Evolutionary conservation across 1,140 invertebrate species (phyloP), one percentile per base, ranked within the genome.

Genomic region (Heliconius melpomene): DNA sequence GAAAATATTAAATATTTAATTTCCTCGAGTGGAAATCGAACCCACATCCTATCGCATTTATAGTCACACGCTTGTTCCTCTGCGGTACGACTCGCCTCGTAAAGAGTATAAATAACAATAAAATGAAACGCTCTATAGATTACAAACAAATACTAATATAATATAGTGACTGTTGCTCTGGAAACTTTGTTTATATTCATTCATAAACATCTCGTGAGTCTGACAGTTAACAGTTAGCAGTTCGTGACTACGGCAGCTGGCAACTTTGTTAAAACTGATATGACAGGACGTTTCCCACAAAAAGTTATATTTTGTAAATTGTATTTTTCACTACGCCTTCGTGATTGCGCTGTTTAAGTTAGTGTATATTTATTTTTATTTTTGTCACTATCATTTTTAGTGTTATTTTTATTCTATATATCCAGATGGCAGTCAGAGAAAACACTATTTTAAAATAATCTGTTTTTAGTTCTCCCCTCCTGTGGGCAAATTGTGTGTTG

Each of bases 251-350:
- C 71, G 71, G 71, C 32, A 72, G 71, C 71, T 72, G 32, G 71
- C 71, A 72, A 72, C 71, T 72, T 72, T 72, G 71, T 72, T 72
- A 72, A 71, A 71, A 72, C 71, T 72, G 71, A 72, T 72, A 72
- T 72, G 71, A 72, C 71, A 72, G 71, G 36, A 72, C 71, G 32
- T 72, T 18, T 36, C 20, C 71, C 71, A 72, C 29, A 72, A 72
- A 72, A 72, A 72, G 71, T 72, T 38, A 20, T 66, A 29, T 38
- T n/a, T 72, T n/a, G n/a, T 72, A 72, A 72, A 72, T 20, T 72
- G 11, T 38, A 72, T 72, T 72, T 72, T 72, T 72, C 1, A 18
- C n/a, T 8, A 40, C 29, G 32, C 7, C 71, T 36, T 40, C 2
- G 20, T n/a, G 71, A 11, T 72, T n/a, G 71, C 18, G 20, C 5